phyloP scores from a whole-genome alignment of 2,113 vertebrate genomes.

The Psittacara wagleri region DNA sequence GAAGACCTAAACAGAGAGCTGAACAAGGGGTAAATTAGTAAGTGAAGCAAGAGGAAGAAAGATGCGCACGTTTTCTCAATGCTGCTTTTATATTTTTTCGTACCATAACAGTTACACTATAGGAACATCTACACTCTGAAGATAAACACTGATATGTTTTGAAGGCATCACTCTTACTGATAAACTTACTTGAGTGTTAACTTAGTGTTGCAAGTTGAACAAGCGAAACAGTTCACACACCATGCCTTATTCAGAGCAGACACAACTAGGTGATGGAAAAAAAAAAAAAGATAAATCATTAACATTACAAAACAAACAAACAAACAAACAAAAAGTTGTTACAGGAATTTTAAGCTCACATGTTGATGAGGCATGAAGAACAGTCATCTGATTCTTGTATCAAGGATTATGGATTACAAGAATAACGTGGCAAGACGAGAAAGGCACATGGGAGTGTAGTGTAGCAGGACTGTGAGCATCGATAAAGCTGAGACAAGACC shows the following conservation, averaged over 20 bases:
- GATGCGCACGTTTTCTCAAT: not conserved
- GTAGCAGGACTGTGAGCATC: not conserved
- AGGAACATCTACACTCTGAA: not conserved
- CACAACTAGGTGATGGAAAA: constrained; percentile 80
- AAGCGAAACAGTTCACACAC: constrained; percentile 96
- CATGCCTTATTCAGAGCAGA: constrained; percentile 98
- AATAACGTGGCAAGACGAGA: not conserved
- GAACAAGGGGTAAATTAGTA: not conserved
- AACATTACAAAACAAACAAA: not conserved
- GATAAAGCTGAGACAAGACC: not conserved
- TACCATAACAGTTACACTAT: not conserved
- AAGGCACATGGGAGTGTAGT: not conserved
- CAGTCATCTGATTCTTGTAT: not conserved
- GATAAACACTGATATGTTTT: not conserved
- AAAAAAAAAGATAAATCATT: not conserved
- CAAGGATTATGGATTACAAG: not conserved
- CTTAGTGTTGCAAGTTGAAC: constrained; percentile 97
- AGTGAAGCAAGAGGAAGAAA: not conserved
- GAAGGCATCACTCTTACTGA: not conserved
- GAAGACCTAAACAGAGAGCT: constrained; percentile 34
- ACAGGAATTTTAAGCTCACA: not conserved
- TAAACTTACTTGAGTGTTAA: constrained; percentile 95
- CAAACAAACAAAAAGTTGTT: not conserved
- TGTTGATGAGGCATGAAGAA: not conserved
- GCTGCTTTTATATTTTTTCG: not conserved